Evolutionary conservation across 1,140 invertebrate genomes (phyloP), one percentile per base, ranked within the genome.

Genomic region (Chrysomallon squamiferum): DNA sequence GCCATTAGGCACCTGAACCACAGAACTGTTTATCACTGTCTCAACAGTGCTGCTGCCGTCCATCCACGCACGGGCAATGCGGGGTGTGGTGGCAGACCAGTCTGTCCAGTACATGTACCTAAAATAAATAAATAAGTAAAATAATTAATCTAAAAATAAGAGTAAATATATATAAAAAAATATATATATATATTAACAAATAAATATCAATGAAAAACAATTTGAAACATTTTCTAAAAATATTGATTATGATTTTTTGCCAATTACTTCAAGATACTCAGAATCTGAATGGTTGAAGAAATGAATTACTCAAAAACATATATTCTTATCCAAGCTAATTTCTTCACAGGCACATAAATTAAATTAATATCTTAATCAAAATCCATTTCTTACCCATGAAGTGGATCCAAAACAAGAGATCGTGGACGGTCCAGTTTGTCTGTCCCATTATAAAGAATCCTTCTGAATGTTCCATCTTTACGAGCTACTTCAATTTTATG

Each of bases 1-100:
- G 5, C 76, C 76, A 61, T 77, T 82, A 0, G 77, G 76, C 72
- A 74, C 75, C 15, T 68, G 43, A 3, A 83, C 64, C 5, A 52
- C 50, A 7, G 58, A 47, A 13, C 68, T 72, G 25, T 62, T 65
- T n/a, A 78, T 65, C 25, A 80, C 64, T 3, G 64, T 27, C 2
- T 60, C 27, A 4, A 73, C 47, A 2, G 54, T 50, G 4, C 13
- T 58, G 1, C 62, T 66, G 1, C 96, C 97, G 85, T 98, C 96
- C 88, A 97, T 90, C 81, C 94, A 93, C 0, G 96, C 90, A 87
- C 90, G 90, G 84, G 97, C 95, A 62, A 99, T 93, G 87, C 95
- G 95, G 0, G 96, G 95, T 50, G 88, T 86, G 0, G 87, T 84
- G 13, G 93, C 88, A 80, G 96, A 92, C 96, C 96, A 98, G 78